Base-by-base conservation (phyloP, 2,888 invertebrate genomes). In the Lycocerus yunnanus region DNA sequence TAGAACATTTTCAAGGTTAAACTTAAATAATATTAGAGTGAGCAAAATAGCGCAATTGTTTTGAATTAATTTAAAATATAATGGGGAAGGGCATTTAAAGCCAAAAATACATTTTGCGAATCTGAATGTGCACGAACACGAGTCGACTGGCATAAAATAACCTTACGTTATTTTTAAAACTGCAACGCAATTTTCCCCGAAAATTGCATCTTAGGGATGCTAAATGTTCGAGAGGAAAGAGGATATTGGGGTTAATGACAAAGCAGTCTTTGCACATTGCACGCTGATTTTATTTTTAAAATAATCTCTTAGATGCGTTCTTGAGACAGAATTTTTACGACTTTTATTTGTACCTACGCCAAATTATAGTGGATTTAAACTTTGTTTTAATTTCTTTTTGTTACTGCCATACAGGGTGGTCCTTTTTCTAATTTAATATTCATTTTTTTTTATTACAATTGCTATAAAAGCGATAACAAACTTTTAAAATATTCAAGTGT, bases 151-250 rank as follows among this genome's bases (percentile, higher is more conserved):
- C 43, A 43, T n/a, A n/a, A n/a, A 43, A 43, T 59, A 72, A 71
- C 66, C 69, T 66, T 60, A 67, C 61, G 75, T 75, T 76, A 81
- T 80, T 82, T 81, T 80, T 79, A 78, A 81, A 80, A 74, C 71
- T 76, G 78, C 79, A 78, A 72, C 77, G 78, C 77, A 78, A 78
- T 77, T 80, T 80, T 80, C 79, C 74, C 71, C 73, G 78, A 80
- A 80, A 77, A 73, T 58, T 74, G 75, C 74, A 74, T 69, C 71
- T 72, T 71, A 67, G 74, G 71, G 69, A 65, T 72, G 67, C 13
- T 67, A 71, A 43, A 71, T 59, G 73, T 68, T 65, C 67, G 61
- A 61, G 71, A 58, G 74, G 74, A 69, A 74, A 66, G 27, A 71
- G 74, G 73, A 66, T 63, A 79, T 76, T 75, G 78, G 78, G 78